These are phyloP conservation scores for Eubasilissa regina DNA, from an alignment of 1,140 invertebrate species.

Conservation along the genomic window DNA sequence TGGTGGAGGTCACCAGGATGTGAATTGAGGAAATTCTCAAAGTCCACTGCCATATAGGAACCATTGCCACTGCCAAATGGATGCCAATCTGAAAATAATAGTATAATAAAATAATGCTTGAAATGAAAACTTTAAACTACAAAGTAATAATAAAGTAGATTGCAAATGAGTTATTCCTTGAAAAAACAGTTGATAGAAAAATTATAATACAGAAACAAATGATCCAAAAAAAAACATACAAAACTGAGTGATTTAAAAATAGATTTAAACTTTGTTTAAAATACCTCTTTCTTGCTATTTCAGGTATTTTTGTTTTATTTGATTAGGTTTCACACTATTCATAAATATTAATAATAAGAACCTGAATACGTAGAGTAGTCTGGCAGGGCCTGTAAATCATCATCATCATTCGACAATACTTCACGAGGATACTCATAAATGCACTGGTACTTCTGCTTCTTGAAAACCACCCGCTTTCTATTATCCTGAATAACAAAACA, in stretches of 20 bases:
- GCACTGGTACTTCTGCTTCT: conserved; percentile 86
- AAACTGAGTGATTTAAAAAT: no score
- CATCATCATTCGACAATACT: conserved; percentile 65
- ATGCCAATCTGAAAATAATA: conserved; percentile 34
- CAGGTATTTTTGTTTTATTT: no score
- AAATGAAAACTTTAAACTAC: no score
- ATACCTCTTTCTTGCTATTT: no score
- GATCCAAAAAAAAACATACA: no score
- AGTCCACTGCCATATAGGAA: conserved; percentile 40
- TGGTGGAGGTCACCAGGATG: conserved; percentile 32
- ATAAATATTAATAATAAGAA: conserved; percentile 50
- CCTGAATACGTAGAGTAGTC: conserved; percentile 70
- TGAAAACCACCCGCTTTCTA: conserved; percentile 81
- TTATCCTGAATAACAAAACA: conserved; percentile 63
- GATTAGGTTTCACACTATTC: not conserved
- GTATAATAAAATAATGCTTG: no score
- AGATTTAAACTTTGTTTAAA: no score
- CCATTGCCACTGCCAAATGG: conserved; percentile 36
- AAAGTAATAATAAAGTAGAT: no score
- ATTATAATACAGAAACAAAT: no score
- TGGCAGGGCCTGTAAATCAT: conserved; percentile 64
- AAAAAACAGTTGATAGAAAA: no score
- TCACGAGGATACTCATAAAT: conserved; percentile 88
- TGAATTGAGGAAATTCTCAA: conserved; percentile 44
- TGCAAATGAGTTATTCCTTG: no score